These are phyloP conservation scores for Charanyca ferruginea DNA, from an alignment of 2,888 invertebrate genomes.

Conservation along the genomic window DNA sequence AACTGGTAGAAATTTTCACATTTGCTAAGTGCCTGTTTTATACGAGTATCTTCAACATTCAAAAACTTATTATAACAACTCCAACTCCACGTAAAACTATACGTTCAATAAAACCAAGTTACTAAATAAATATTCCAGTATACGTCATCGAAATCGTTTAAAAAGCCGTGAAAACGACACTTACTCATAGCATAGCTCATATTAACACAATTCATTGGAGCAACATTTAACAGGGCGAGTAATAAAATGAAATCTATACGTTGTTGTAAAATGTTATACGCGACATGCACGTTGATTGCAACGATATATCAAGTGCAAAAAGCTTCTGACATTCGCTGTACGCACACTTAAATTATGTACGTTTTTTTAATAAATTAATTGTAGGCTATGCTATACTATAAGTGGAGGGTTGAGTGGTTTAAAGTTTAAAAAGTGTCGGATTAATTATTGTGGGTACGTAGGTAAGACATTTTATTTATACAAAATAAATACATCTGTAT, in stretches of 20 bases:
- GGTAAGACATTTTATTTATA: background rate
- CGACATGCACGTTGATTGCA: constrained; percentile 77
- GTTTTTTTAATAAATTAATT: constrained; percentile 50
- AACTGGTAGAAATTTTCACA: too few species aligned
- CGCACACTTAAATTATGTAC: constrained; percentile 45
- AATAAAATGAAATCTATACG: constrained; percentile 80
- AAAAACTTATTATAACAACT: too few species aligned
- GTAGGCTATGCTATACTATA: constrained; percentile 2
- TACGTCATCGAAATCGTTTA: constrained; percentile 28
- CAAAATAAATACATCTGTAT: too few species aligned
- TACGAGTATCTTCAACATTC: too few species aligned
- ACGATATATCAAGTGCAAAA: constrained; percentile 73
- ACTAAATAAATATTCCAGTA: background rate
- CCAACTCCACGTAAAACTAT: too few species aligned
- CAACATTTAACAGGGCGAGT: constrained; percentile 72
- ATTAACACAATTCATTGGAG: constrained; percentile 60
- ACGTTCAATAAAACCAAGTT: background rate
- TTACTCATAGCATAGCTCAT: constrained; percentile 26
- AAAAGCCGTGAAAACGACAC: constrained; percentile 27
- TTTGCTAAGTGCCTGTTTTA: too few species aligned
- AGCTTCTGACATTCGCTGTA: constrained; percentile 56
- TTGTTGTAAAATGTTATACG: constrained; percentile 68
- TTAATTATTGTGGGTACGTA: constrained; percentile 6
- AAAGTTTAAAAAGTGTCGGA: constrained; percentile 16
- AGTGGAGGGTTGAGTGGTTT: constrained; percentile 14